Percentiles rank a stretch among this genome's conserved stretches.
phyloP scores from a whole-genome alignment of 2,113 vertebrate genomes.

The Cheirogaleus medius region DNA sequence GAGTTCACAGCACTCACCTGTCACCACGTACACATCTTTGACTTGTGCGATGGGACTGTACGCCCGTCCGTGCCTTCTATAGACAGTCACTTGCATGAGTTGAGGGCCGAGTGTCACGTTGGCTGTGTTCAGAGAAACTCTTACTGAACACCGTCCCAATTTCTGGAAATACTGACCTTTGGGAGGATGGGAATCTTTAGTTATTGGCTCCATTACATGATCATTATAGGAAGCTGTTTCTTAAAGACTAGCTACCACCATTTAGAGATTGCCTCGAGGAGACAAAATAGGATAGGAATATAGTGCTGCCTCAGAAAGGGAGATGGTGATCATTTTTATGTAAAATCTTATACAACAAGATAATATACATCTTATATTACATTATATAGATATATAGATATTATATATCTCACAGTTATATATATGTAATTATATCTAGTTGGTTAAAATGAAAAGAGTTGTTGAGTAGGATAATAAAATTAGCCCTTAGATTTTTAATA shows the following conservation, averaged over 20 bases:
- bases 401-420: no score
- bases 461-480: neutral
- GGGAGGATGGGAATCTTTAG: neutral
- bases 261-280: neutral
- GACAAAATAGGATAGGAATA: neutral
- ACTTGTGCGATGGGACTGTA: slow-evolving; percentile 88
- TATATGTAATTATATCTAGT: neutral
- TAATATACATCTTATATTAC: no score
- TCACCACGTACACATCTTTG: slow-evolving; percentile 87
- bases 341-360: neutral
- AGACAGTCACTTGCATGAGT: slow-evolving; percentile 92
- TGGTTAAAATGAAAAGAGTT: neutral
- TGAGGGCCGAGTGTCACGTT: slow-evolving; percentile 90
- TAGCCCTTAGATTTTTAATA: neutral
- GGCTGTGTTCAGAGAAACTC: slow-evolving; percentile 91
- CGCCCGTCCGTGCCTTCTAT: slow-evolving; percentile 85
- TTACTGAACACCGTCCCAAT: slow-evolving; percentile 87
- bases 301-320: neutral
- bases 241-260: neutral
- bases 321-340: neutral
- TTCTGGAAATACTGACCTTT: slow-evolving; percentile 93
- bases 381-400: no score
- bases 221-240: neutral
- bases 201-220: neutral
- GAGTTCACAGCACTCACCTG: slow-evolving; percentile 84